phyloP scores from a whole-genome alignment of 2,888 invertebrate genomes.

The Encarsia formosa region DNA sequence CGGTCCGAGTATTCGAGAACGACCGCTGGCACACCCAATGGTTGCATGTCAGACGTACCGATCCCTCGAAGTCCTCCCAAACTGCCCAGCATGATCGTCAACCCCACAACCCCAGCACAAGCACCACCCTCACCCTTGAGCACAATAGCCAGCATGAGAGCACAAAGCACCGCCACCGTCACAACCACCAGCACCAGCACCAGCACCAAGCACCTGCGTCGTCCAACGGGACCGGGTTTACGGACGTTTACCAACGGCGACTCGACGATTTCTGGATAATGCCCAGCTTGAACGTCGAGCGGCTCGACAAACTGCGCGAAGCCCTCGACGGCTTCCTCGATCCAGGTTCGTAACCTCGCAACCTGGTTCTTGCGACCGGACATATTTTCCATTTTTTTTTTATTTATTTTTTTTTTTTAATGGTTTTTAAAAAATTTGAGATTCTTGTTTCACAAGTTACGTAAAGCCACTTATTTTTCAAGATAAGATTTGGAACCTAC shows the following conservation, averaged over 20 bases:
- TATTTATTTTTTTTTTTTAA: too few relatives aligned
- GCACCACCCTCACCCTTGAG: constrained; percentile 39
- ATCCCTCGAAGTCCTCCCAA: constrained; percentile 26
- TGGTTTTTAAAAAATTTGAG: too few relatives aligned
- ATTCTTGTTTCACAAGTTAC: too few relatives aligned
- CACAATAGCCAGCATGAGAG: constrained; percentile 37
- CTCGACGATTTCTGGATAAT: constrained; percentile 47
- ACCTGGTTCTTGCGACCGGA: too few relatives aligned
- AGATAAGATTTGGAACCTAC: too few relatives aligned
- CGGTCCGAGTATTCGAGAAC: constrained; percentile 23
- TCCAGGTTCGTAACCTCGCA: constrained; percentile 63
- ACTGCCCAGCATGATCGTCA: constrained; percentile 26
- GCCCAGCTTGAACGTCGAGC: constrained; percentile 56
- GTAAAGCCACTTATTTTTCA: too few relatives aligned
- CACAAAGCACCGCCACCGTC: constrained; percentile 40
- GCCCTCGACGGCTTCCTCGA: constrained; percentile 63
- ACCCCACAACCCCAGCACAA: constrained; percentile 35
- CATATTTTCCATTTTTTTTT: too few relatives aligned
- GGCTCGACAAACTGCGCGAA: constrained; percentile 61
- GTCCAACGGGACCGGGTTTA: constrained; percentile 38
- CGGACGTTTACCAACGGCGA: constrained; percentile 24
- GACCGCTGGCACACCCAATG: constrained; percentile 25
- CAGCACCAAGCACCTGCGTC: constrained; percentile 41
- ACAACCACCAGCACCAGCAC: constrained; percentile 36
- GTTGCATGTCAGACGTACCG: constrained; percentile 23